Conservation (phyloP, 2,113 vertebrate species). For the Callipepla squamata region DNA sequence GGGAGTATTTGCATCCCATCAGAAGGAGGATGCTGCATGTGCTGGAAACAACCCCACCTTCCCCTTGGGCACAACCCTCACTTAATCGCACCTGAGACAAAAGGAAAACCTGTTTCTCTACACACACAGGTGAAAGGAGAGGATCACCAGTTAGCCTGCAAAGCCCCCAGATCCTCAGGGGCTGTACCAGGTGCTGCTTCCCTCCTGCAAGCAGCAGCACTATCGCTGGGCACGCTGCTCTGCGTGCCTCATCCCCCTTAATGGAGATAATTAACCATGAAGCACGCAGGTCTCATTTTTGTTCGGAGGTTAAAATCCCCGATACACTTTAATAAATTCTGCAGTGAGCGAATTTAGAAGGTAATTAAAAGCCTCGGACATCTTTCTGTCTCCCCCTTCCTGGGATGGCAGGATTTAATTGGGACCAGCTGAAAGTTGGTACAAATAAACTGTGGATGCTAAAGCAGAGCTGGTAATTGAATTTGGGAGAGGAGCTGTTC, state of each 20-base stretch:
- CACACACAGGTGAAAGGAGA: neutral
- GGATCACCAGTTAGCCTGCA: neutral
- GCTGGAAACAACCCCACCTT: neutral
- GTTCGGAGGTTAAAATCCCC: conserved; percentile 60
- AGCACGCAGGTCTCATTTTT: conserved; percentile 50
- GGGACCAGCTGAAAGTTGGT: conserved; percentile 65
- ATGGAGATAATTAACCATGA: conserved; percentile 58
- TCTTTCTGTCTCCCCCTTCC: neutral
- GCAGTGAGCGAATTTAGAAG: conserved; percentile 60
- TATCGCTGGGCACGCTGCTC: neutral
- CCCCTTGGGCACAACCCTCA: neutral
- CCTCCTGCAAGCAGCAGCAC: neutral
- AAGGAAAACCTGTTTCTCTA: neutral
- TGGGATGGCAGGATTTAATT: conserved; percentile 56
- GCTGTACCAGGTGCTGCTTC: neutral
- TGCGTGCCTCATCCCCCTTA: neutral
- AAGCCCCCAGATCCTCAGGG: neutral
- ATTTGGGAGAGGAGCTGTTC: neutral
- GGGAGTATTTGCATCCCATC: neutral
- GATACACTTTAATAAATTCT: conserved; percentile 60
- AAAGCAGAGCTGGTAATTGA: conserved; percentile 9
- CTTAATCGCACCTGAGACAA: rapidly evolving
- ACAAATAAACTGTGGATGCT: conserved; percentile 50
- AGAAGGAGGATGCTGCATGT: neutral
- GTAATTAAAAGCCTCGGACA: conserved; percentile 71